Base-by-base conservation (phyloP, 2,113 vertebrate species). In the Poecilia latipinna region DNA sequence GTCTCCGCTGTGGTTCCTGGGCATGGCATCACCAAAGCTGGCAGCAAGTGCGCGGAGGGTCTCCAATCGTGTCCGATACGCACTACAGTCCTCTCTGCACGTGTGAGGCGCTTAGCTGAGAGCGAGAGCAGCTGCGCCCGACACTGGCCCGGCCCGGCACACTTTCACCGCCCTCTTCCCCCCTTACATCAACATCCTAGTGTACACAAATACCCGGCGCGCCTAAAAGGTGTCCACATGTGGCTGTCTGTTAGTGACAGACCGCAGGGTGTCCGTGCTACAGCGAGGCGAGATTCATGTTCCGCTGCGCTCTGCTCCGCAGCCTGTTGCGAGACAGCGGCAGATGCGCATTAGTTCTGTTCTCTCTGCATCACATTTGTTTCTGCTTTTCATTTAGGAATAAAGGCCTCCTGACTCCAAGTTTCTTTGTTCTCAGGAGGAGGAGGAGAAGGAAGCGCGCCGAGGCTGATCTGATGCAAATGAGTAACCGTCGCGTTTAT, bases 1-100 rank as follows among this genome's bases (percentile, higher is more conserved):
- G 82, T 96, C 96, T 93, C 95, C 95, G 94, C 96, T 94, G 94
- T 95, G 96, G 95, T 96, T 96, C 94, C 96, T 96, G 93, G 96
- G 96, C 97, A 98, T 98, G 94, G 95, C 96, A 96, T 97, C 95
- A 95, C 96, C 93, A 65, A 74, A 75, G 87, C 91, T 79, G 92
- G 91, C 90, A 82, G 92, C 86, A 86, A 93, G 92, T 90, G 94
- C 83, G 78, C 79, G 44, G 66, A 75, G 80, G 80, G 68, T 89
- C 57, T 70, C 57, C 29, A 61, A 71, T 62, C 88, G 90, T 84
- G 77, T 75, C 67, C 10, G 37, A 42, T 11, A 57, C 37, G 29
- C 61, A 13, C 57, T 37, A 51, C 71, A 22, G 12, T 48, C 69
- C 51, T 28, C 3, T 22, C 61, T 4, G 70, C 74, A 78, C 68